Base-by-base conservation (phyloP, 2,113 vertebrate genomes). In the Pterocles orientalis region DNA sequence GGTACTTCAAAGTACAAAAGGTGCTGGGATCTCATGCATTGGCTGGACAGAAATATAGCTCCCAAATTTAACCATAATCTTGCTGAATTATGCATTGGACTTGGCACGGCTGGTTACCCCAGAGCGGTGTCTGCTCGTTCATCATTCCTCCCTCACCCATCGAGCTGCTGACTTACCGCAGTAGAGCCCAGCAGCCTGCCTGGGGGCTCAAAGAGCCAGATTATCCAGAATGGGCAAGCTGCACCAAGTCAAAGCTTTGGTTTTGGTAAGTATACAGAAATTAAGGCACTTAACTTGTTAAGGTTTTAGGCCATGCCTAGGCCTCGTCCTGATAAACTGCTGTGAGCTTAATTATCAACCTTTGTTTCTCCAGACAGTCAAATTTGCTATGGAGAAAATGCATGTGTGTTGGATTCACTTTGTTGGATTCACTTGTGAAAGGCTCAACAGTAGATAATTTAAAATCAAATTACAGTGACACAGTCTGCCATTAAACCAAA, bases 361-460 rank as follows among this genome's bases (percentile, higher is more conserved):
- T 91, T 90, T 96, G 85, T 96, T 91, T 84, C 69, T 88, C 75
- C 82, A 96, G 90, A 92, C 88, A 92, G 91, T 85, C 62, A 95
- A 83, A 95, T 90, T 81, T 95, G 92, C 92, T 79, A 87, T 7
- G 45, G 86, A 84, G 86, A 92, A 93, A 90, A 90, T 68, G 65
- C 48, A 64, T 75, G 72, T 78, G 69, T 53, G 33, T 61, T 94
- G 12, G 9, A 62, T 93, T 82, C 78, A 21, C 83, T 91, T 83
- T 41, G 41, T 41, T 41, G 15, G 9, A 62, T 93, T 82, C 78
- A 24, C 83, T 91, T 83, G 78, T 53, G 82, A 92, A 91, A 92
- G 60, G 41, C 82, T 86, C 9, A 3, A 48, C 57, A 71, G 90
- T 10, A 70, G 76, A 57, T 90, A 88, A 95, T 93, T 91, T 90